These are phyloP conservation scores for Falcunculus frontatus DNA, from an alignment of 2,113 vertebrate species.

Conservation along the genomic window DNA sequence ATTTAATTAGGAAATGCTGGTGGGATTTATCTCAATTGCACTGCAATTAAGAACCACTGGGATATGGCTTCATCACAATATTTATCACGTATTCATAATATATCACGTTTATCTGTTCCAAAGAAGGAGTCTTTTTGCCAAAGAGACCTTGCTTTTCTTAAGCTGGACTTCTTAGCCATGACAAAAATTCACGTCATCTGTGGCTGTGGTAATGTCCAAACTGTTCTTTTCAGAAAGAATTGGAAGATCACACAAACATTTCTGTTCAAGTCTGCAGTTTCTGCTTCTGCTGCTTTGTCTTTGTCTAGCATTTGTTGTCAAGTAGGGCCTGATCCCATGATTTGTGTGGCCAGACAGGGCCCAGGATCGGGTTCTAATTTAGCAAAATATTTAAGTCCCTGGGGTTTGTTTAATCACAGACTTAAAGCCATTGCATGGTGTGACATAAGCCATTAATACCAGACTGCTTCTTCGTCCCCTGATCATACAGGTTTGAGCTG, in stretches of 20 bases:
- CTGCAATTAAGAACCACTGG: constrained; percentile 27
- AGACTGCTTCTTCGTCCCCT: neutral
- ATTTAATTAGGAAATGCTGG: constrained; percentile 15
- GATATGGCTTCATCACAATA: constrained; percentile 33
- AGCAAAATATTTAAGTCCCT: neutral
- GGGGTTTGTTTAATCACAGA: constrained; percentile 3
- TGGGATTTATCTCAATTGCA: neutral
- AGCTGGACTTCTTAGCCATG: constrained; percentile 43
- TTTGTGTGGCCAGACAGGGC: neutral
- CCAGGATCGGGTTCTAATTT: neutral
- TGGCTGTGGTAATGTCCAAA: constrained; percentile 45
- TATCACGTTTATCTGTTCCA: constrained; percentile 62
- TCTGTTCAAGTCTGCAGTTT: neutral
- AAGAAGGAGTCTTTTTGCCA: constrained; percentile 58
- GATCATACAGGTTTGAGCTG: neutral
- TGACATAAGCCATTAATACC: neutral
- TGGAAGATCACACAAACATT: neutral
- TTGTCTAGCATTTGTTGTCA: constrained; percentile 5
- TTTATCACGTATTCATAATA: constrained; percentile 47
- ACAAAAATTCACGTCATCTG: constrained; percentile 42
- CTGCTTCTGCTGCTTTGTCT: neutral
- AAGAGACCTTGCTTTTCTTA: constrained; percentile 63
- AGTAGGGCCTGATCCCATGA: neutral
- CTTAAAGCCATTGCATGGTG: neutral
- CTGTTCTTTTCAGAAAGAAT: constrained; percentile 49